phyloP scores from a whole-genome alignment of 2,113 vertebrate genomes.

The Eublepharis macularius region DNA sequence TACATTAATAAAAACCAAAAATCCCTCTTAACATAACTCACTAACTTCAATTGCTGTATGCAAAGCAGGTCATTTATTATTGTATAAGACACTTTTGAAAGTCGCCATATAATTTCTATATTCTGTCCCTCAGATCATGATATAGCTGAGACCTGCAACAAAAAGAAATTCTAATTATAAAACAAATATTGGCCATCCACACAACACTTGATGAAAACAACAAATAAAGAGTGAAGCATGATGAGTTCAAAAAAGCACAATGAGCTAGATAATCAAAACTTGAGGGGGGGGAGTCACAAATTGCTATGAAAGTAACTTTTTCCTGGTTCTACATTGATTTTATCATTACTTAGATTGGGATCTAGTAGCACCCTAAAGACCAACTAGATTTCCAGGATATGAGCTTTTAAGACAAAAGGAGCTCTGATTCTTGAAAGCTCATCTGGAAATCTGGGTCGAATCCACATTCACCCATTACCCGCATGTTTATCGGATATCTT shows the following conservation, averaged over 20 bases:
- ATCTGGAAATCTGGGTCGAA: too few relatives aligned
- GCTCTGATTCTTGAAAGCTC: too few relatives aligned
- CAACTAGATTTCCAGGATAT: too few relatives aligned
- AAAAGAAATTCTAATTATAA: conserved; percentile 23
- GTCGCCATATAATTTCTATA: not conserved
- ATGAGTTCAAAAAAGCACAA: not conserved
- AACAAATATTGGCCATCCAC: not conserved
- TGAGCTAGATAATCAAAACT: not conserved
- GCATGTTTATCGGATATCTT: too few relatives aligned
- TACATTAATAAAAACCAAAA: too few relatives aligned
- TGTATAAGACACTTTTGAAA: conserved; percentile 17
- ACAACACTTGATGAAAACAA: not conserved
- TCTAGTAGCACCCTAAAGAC: too few relatives aligned
- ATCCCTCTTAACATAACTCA: not conserved
- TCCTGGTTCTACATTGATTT: not conserved
- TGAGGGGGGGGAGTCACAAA: too few relatives aligned
- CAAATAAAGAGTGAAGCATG: conserved; percentile 3
- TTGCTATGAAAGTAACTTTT: not conserved
- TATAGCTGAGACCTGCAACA: not conserved
- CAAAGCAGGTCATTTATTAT: not conserved
- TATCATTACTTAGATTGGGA: not conserved
- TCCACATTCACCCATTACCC: too few relatives aligned
- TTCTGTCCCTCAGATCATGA: not conserved
- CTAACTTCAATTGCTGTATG: not conserved
- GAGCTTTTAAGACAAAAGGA: too few relatives aligned